These are phyloP conservation scores for Hirudinaria manillensis DNA, from an alignment of 2,888 invertebrate species.

Conservation along the genomic window DNA sequence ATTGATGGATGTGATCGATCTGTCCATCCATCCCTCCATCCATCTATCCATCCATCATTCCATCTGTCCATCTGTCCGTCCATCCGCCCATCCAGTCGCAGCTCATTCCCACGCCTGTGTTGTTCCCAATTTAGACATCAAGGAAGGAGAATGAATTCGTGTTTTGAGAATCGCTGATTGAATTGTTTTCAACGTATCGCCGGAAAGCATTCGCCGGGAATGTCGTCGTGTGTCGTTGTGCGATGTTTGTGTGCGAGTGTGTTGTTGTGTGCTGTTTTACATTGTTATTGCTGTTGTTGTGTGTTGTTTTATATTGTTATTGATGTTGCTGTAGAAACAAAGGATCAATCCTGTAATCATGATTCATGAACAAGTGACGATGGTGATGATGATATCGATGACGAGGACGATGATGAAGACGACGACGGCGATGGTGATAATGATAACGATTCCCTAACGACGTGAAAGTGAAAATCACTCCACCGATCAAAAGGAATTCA, in stretches of 20 bases:
- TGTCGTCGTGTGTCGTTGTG: too few species aligned
- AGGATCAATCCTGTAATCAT: not conserved
- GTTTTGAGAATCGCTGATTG: too few species aligned
- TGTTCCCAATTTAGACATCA: too few species aligned
- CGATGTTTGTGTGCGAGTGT: not conserved
- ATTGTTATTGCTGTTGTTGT: not conserved
- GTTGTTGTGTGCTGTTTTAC: not conserved
- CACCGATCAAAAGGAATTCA: conserved; percentile 14
- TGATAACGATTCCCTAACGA: conserved; percentile 22
- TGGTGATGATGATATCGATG: conserved; percentile 21
- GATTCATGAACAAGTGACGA: conserved; percentile 25
- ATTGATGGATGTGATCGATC: too few species aligned
- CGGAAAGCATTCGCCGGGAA: too few species aligned
- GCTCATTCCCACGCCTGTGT: too few species aligned
- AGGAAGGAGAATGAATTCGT: too few species aligned
- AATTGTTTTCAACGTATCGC: too few species aligned
- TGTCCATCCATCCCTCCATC: too few species aligned
- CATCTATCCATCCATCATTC: too few species aligned
- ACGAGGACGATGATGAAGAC: conserved; percentile 29
- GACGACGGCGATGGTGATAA: conserved; percentile 29
- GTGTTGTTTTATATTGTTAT: not conserved
- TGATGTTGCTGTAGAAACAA: not conserved
- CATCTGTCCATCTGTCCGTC: too few species aligned
- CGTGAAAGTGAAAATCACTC: not conserved
- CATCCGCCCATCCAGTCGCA: too few species aligned